phyloP scores from a whole-genome alignment of 2,888 invertebrate species.

The Caenorhabditis sinica region DNA sequence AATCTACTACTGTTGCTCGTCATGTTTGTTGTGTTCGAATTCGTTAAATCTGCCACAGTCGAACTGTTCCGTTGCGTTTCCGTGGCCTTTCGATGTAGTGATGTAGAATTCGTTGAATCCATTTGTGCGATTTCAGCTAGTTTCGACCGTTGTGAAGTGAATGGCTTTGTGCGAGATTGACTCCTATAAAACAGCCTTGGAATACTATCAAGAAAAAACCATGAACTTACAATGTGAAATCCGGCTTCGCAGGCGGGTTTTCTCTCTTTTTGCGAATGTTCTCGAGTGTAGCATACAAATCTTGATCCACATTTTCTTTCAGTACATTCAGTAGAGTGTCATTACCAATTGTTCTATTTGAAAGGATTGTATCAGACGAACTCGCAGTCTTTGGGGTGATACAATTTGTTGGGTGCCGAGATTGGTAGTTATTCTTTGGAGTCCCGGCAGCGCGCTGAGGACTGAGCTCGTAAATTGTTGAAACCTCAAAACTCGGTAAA shows the following conservation, averaged over 20 bases:
- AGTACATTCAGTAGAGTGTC: conserved; percentile 17
- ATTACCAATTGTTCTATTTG: conserved; percentile 37
- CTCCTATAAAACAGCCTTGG: neutral
- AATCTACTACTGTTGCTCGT: conserved; percentile 21
- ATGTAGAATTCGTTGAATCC: neutral
- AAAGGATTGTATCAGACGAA: conserved; percentile 26
- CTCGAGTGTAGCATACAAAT: conserved; percentile 23
- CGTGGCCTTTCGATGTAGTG: neutral
- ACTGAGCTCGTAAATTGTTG: conserved; percentile 44
- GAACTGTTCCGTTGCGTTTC: neutral
- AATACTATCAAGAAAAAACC: neutral
- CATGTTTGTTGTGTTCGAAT: conserved; percentile 13
- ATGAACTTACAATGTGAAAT: conserved; percentile 43
- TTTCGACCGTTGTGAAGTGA: neutral
- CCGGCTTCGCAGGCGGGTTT: conserved; percentile 3
- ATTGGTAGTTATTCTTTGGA: neutral
- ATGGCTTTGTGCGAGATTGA: neutral
- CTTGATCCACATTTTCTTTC: neutral
- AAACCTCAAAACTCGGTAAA: conserved; percentile 22
- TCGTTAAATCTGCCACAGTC: neutral
- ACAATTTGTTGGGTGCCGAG: neutral
- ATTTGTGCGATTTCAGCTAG: neutral
- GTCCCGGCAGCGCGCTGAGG: conserved; percentile 17
- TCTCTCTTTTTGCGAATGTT: conserved; percentile 31
- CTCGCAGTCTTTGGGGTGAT: neutral